These are phyloP conservation scores for Chrysoperla carnea DNA, from an alignment of 1,140 invertebrate genomes.

Conservation along the genomic window DNA sequence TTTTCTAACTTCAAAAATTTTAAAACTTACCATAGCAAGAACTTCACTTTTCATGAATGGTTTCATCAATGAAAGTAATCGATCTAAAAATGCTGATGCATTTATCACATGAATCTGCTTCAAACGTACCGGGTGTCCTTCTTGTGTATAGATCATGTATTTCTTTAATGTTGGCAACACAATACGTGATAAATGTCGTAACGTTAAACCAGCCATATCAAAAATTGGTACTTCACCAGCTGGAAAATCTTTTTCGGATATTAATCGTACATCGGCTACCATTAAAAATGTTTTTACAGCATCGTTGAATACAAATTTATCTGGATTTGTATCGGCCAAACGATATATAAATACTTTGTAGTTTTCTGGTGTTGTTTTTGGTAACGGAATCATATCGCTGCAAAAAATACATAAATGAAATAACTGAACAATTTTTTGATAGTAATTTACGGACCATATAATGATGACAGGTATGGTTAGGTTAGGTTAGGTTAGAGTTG, in stretches of 20 bases:
- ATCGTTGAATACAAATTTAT: conserved; percentile 45
- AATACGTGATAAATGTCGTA: conserved; percentile 41
- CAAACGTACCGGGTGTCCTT: conserved; percentile 53
- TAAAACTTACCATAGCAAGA: conserved; percentile 29
- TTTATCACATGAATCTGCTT: conserved; percentile 58
- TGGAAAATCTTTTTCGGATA: conserved; percentile 26
- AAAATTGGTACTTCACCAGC: conserved; percentile 50
- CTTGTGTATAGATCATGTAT: conserved; percentile 50
- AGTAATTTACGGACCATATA: no score
- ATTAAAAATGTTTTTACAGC: conserved; percentile 48
- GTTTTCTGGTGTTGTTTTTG: conserved; percentile 19
- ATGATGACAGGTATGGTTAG: no score
- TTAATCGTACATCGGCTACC: conserved; percentile 43
- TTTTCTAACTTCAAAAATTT: no score
- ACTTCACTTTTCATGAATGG: conserved; percentile 47
- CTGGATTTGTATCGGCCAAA: conserved; percentile 35
- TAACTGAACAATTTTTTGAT: no score
- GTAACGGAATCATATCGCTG: conserved; percentile 40
- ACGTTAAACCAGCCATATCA: conserved; percentile 38
- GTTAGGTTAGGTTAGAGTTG: no score
- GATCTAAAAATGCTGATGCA: conserved; percentile 39
- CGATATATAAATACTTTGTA: conserved; percentile 32
- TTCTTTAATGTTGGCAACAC: conserved; percentile 39
- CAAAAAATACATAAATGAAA: conserved; percentile 17
- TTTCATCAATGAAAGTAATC: conserved; percentile 37